Evolutionary conservation across 2,797 vertebrate species (phyloP).

Genomic region (Hybognathus amarus): DNA sequence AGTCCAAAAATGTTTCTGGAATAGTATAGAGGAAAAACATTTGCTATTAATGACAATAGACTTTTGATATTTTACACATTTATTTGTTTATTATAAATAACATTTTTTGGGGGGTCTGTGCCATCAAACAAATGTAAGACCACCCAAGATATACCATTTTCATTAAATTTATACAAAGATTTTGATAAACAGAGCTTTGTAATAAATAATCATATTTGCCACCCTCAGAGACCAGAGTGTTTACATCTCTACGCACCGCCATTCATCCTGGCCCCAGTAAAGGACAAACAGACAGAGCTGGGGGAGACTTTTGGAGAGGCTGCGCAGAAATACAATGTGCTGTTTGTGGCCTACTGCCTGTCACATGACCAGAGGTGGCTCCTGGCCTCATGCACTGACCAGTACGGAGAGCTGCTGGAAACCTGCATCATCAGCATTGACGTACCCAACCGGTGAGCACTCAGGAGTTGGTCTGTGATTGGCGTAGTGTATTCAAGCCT

Average conservation of each 20-base stretch:
- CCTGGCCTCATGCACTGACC: constrained; percentile 95
- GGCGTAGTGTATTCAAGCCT: not conserved
- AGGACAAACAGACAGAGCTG: constrained; percentile 97
- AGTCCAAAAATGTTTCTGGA: not conserved
- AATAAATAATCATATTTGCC: constrained; percentile 54
- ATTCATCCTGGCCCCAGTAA: constrained; percentile 95
- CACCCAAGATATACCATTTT: not conserved
- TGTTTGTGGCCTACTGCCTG: constrained; percentile 97
- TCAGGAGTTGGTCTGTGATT: not conserved
- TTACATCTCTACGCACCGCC: constrained; percentile 94
- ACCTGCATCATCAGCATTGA: constrained; percentile 97
- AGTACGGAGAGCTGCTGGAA: constrained; percentile 96
- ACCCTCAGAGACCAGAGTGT: constrained; percentile 85
- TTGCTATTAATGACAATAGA: not conserved
- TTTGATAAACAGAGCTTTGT: not conserved
- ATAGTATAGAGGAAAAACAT: not conserved
- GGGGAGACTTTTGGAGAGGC: constrained; percentile 98
- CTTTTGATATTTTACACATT: not conserved
- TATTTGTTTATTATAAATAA: not conserved
- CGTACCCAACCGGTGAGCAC: constrained; percentile 91
- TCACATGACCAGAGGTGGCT: constrained; percentile 98
- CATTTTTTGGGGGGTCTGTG: no score
- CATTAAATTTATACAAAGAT: not conserved
- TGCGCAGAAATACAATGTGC: constrained; percentile 96
- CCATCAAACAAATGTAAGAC: not conserved